These are phyloP conservation scores for Akabosia matsudoensis DNA, from an alignment of 1,140 invertebrate genomes.

Conservation along the genomic window DNA sequence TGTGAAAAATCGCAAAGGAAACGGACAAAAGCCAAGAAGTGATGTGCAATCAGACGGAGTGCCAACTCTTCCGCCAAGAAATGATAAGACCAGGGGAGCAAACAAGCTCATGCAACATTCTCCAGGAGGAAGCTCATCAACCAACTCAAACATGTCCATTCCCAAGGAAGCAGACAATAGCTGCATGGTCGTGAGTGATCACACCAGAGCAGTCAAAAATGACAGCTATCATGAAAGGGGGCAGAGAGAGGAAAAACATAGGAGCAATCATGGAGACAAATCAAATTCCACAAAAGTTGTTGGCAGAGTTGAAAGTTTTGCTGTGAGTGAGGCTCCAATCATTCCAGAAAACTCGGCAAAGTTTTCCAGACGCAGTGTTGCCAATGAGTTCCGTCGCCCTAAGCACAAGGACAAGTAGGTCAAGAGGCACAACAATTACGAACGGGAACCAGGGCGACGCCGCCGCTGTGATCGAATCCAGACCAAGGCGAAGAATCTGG, in stretches of 20 bases:
- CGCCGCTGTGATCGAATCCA: neutral
- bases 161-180: constrained; percentile 20
- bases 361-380: constrained; percentile 32
- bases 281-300: neutral
- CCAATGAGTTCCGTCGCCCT: constrained; percentile 13
- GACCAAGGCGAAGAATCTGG: constrained; percentile 51
- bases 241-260: neutral
- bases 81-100: neutral
- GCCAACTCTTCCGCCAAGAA: neutral
- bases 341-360: constrained; percentile 42
- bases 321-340: constrained; percentile 42
- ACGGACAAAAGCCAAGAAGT: constrained; percentile 39
- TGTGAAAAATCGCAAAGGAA: neutral
- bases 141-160: neutral
- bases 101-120: neutral
- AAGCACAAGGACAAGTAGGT: neutral
- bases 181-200: constrained; percentile 41
- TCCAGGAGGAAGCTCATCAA: neutral
- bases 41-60: neutral
- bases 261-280: neutral
- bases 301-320: constrained; percentile 37
- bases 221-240: neutral
- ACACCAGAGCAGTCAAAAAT: constrained; percentile 19
- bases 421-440: neutral
- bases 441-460: neutral